These are phyloP conservation scores for Eretmocerus hayati DNA, from an alignment of 2,888 invertebrate genomes.

Conservation along the genomic window DNA sequence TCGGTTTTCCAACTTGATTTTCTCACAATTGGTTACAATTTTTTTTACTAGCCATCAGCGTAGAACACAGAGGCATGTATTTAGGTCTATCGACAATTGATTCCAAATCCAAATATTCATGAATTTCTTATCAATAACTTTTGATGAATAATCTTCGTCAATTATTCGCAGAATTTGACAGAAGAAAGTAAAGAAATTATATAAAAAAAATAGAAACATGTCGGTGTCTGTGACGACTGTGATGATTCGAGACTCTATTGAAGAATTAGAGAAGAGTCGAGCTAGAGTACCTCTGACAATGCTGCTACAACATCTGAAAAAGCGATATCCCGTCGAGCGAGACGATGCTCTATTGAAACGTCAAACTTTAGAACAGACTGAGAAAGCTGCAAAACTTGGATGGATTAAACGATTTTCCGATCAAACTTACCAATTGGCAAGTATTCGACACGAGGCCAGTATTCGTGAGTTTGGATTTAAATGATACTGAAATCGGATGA, in stretches of 20 bases:
- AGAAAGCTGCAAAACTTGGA: slow-evolving; percentile 32
- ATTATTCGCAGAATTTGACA: too few relatives aligned
- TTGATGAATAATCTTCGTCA: too few relatives aligned
- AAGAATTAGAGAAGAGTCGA: slow-evolving; percentile 28
- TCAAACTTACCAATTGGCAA: slow-evolving; percentile 31
- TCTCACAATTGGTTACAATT: too few relatives aligned
- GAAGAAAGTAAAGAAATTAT: too few relatives aligned
- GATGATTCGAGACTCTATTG: slow-evolving; percentile 31
- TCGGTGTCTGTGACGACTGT: slow-evolving; percentile 29
- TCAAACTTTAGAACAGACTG: slow-evolving; percentile 29
- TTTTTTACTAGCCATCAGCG: too few relatives aligned
- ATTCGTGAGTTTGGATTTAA: slow-evolving; percentile 13
- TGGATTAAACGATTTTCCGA: slow-evolving; percentile 27
- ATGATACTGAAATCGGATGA: too few relatives aligned
- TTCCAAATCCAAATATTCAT: too few relatives aligned
- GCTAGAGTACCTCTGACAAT: slow-evolving; percentile 27
- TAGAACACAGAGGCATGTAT: too few relatives aligned
- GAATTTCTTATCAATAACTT: too few relatives aligned
- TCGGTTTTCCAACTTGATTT: too few relatives aligned
- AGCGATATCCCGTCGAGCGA: slow-evolving; percentile 28
- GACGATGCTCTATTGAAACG: slow-evolving; percentile 22
- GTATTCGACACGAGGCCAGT: slow-evolving; percentile 20
- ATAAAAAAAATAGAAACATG: too few relatives aligned
- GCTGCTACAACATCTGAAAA: slow-evolving; percentile 29
- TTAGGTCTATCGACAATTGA: too few relatives aligned